Percentiles rank a stretch among this genome's conserved stretches.
phyloP scores from a whole-genome alignment of 1,140 invertebrate species.

The Sitophilus oryzae region DNA sequence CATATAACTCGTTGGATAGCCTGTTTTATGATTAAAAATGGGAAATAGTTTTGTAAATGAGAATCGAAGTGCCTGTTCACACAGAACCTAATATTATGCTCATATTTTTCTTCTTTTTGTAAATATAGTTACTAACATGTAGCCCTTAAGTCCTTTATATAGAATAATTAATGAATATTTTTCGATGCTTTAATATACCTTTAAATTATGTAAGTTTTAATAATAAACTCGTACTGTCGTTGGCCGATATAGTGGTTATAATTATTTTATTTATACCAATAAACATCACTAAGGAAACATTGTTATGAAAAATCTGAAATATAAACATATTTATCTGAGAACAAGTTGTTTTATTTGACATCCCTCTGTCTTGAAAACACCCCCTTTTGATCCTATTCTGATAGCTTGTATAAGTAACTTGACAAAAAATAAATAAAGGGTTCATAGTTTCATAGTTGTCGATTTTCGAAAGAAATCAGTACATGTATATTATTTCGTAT shows the following conservation, averaged over 20 bases:
- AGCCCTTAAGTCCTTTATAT: constrained; percentile 2
- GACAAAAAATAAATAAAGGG: too few relatives aligned
- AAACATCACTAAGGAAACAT: constrained; percentile 14
- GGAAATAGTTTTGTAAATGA: not conserved
- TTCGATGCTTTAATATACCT: constrained; percentile 19
- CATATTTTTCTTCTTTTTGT: constrained; percentile 13
- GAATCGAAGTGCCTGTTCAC: constrained; percentile 7
- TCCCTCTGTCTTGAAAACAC: too few relatives aligned
- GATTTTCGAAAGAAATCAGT: too few relatives aligned
- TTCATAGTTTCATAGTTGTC: too few relatives aligned
- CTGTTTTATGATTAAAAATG: not conserved
- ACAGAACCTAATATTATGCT: constrained; percentile 7
- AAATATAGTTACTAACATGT: constrained; percentile 15
- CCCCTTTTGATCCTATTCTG: too few relatives aligned
- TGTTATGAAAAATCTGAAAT: constrained; percentile 13
- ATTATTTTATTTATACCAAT: constrained; percentile 13
- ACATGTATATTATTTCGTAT: too few relatives aligned
- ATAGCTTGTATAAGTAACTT: too few relatives aligned
- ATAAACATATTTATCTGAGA: constrained; percentile 11
- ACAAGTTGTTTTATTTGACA: too few relatives aligned
- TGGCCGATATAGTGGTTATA: constrained; percentile 8
- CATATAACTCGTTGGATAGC: not conserved
- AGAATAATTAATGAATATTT: constrained; percentile 16
- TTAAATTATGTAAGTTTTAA: constrained; percentile 19
- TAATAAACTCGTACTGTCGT: constrained; percentile 9